These are phyloP conservation scores for Aix galericulata DNA, from an alignment of 2,113 vertebrate genomes.

Conservation along the genomic window DNA sequence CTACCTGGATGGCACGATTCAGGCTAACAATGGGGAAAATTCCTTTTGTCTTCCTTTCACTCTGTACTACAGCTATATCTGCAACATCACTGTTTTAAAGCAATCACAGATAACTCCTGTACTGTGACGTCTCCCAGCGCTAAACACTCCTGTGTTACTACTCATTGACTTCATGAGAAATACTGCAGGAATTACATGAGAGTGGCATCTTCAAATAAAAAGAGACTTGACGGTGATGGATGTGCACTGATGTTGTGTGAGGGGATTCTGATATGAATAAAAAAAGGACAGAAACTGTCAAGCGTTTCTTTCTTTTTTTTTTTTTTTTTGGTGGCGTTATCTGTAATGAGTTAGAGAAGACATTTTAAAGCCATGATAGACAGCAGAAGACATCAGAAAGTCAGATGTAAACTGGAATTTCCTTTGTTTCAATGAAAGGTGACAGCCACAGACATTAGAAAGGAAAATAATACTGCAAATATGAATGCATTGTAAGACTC, in stretches of 20 bases:
- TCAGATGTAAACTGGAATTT: neutral
- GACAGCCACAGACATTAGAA: neutral
- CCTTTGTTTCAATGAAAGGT: neutral
- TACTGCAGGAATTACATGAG: rapidly evolving
- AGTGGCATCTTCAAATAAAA: neutral
- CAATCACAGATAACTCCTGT: neutral
- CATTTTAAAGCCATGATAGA: neutral
- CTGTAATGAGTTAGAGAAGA: neutral
- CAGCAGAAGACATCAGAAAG: neutral
- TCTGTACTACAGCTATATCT: neutral
- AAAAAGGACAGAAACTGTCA: neutral
- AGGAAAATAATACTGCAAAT: neutral
- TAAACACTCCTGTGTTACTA: neutral
- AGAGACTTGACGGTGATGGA: rapidly evolving
- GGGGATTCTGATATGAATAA: neutral
- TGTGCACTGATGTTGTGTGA: rapidly evolving
- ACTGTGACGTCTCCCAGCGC: neutral
- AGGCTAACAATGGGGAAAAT: neutral
- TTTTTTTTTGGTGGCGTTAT: neutral
- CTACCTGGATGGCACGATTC: neutral
- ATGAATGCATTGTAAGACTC: neutral
- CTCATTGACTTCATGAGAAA: neutral
- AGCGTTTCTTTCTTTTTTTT: neutral
- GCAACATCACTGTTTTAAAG: neutral
- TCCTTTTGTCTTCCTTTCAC: neutral